phyloP scores from a whole-genome alignment of 2,113 vertebrate genomes.

The Anoura caudifer region DNA sequence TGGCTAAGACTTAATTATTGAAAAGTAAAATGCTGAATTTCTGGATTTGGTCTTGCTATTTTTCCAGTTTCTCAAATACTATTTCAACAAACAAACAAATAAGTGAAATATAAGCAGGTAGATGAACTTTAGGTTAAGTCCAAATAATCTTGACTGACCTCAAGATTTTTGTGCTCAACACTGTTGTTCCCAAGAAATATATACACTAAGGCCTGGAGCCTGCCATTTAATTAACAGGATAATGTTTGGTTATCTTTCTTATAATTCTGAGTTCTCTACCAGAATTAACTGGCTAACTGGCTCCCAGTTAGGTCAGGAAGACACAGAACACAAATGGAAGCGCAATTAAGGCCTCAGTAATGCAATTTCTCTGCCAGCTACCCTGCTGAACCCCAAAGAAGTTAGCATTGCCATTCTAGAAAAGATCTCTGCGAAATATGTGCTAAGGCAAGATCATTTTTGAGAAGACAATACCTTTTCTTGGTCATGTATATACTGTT shows the following conservation, averaged over 20 bases:
- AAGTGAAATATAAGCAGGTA: neutral
- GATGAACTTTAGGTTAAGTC: conserved; percentile 25
- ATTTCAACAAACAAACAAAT: neutral
- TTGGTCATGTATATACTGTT: neutral
- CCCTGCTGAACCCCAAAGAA: neutral
- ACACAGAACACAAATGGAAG: neutral
- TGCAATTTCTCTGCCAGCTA: neutral
- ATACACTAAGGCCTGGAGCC: neutral
- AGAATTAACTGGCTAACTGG: no score
- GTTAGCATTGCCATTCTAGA: neutral
- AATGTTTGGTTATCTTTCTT: conserved; percentile 30
- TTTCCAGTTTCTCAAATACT: neutral
- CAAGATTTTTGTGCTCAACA: neutral
- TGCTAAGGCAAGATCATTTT: neutral
- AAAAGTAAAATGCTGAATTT: neutral
- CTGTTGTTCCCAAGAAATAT: neutral
- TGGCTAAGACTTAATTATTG: neutral
- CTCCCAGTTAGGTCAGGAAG: conserved; percentile 47
- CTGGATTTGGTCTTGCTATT: neutral
- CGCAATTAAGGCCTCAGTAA: neutral
- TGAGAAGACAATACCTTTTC: neutral
- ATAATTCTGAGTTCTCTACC: conserved; percentile 54
- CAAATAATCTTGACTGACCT: conserved; percentile 25
- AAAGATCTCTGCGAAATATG: neutral
- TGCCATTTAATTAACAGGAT: conserved; percentile 35